These are phyloP conservation scores for Tricholaema leucomelas DNA, from an alignment of 2,113 vertebrate species.

Conservation along the genomic window DNA sequence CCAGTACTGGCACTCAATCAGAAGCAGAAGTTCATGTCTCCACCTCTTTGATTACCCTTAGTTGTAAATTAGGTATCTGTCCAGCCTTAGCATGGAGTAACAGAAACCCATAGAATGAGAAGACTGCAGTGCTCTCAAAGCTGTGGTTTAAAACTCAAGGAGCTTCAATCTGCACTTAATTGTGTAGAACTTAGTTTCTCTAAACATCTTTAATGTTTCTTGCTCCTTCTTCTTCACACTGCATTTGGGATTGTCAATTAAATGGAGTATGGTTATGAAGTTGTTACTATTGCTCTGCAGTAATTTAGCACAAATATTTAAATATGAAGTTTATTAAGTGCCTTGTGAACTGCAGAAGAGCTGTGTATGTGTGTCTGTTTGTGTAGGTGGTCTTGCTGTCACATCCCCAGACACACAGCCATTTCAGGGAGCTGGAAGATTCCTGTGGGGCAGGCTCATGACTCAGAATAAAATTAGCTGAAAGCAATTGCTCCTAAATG, in stretches of 20 bases:
- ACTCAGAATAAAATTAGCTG: background rate
- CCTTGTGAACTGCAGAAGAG: background rate
- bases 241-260: background rate
- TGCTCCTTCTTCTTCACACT: background rate
- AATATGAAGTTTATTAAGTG: slow-evolving; percentile 19
- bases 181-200: background rate
- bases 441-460: background rate
- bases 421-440: background rate
- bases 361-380: background rate
- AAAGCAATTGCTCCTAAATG: background rate
- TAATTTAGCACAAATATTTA: slow-evolving; percentile 15
- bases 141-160: background rate
- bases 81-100: accelerated
- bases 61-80: background rate
- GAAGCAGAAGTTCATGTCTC: background rate
- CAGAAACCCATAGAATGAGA: background rate
- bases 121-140: background rate
- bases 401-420: background rate
- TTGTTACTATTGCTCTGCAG: slow-evolving; percentile 6
- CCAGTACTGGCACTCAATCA: background rate
- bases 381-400: background rate
- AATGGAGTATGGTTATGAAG: background rate
- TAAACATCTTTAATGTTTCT: background rate
- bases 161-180: background rate
- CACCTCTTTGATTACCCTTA: background rate